phyloP scores from a whole-genome alignment of 2,797 vertebrate species.

The Rhinophrynus dorsalis region DNA sequence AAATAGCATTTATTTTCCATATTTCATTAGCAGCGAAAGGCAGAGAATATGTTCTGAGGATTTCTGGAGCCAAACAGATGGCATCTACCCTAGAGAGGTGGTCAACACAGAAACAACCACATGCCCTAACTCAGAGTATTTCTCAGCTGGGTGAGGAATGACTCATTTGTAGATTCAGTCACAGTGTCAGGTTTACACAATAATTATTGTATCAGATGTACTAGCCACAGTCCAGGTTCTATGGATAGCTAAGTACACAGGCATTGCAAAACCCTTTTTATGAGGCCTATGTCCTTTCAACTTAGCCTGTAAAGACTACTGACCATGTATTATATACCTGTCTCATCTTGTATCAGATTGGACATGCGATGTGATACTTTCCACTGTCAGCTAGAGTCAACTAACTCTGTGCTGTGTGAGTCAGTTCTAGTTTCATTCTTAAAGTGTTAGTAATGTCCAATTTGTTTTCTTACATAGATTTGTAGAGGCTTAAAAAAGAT shows the following conservation, averaged over 20 bases:
- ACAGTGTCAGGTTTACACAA: conserved; percentile 26
- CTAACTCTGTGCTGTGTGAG: not conserved
- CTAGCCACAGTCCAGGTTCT: not conserved
- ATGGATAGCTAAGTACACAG: not conserved
- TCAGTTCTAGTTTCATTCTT: not conserved
- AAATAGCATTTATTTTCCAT: not conserved
- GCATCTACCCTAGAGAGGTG: conserved; percentile 42
- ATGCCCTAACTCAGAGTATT: conserved; percentile 37
- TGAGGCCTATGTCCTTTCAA: not conserved
- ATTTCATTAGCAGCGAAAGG: not conserved
- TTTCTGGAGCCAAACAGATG: conserved; percentile 40
- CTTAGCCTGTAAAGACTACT: not conserved
- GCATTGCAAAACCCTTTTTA: not conserved
- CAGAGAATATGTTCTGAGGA: not conserved
- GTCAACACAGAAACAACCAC: conserved; percentile 41
- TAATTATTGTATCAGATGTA: conserved; percentile 30
- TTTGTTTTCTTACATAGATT: too few relatives aligned
- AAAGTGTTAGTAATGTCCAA: too few relatives aligned
- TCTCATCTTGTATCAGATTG: not conserved
- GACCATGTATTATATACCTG: not conserved
- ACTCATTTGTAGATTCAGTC: conserved; percentile 30
- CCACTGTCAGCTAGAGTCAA: not conserved
- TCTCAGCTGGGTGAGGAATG: conserved; percentile 26
- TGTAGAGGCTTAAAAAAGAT: too few relatives aligned
- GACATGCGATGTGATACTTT: not conserved